Evolutionary conservation across 2,888 invertebrate genomes (phyloP).

Genomic region (Lepetodrilus schrolli): DNA sequence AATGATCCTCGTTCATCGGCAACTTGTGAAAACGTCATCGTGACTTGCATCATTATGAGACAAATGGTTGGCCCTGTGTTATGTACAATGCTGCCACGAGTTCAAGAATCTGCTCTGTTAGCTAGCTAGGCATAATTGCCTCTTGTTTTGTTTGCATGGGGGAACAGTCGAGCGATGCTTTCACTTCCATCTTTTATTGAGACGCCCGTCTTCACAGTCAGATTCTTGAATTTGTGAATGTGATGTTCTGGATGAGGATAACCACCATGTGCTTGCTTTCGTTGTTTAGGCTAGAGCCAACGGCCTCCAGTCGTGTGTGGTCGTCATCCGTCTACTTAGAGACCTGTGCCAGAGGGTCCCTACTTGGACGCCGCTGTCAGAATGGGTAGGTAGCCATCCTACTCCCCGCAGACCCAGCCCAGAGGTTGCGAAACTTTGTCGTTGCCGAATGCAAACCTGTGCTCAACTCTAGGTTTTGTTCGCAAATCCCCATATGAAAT

Average conservation of each 20-base stretch:
- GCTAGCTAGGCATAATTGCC: too few relatives aligned
- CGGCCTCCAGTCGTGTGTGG: slow-evolving; percentile 94
- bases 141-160: background rate
- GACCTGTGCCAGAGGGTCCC: slow-evolving; percentile 95
- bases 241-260: too few relatives aligned
- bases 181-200: too few relatives aligned
- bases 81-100: background rate
- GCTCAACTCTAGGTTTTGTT: too few relatives aligned
- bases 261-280: too few relatives aligned
- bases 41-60: background rate
- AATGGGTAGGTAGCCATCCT: slow-evolving; percentile 86
- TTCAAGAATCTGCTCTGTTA: slow-evolving; percentile 27
- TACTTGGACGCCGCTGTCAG: slow-evolving; percentile 93
- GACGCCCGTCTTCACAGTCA: slow-evolving; percentile 12
- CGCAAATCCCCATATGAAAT: too few relatives aligned
- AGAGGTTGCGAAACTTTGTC: too few relatives aligned
- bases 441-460: too few relatives aligned
- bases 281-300: slow-evolving; percentile 92
- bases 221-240: slow-evolving; percentile 31
- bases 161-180: background rate
- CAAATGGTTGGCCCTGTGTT: background rate
- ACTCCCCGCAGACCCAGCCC: too few relatives aligned
- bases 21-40: background rate
- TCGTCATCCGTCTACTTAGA: slow-evolving; percentile 94
- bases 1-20: background rate